Evolutionary conservation across 2,113 vertebrate species (phyloP).

Genomic region (Phycodurus eques): DNA sequence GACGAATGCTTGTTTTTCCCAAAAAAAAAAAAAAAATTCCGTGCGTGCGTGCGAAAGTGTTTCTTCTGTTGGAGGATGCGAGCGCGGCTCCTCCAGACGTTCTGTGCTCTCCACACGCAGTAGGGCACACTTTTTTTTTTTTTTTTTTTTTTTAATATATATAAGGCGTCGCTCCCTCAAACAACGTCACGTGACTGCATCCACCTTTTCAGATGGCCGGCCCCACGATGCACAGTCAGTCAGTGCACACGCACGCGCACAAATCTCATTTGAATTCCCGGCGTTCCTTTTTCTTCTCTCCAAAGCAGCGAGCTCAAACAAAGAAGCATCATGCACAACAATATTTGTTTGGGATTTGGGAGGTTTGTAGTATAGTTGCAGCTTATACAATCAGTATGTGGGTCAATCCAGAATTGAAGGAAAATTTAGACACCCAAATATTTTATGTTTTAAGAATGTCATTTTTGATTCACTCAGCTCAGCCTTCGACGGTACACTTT

Average conservation of each 20-base stretch:
- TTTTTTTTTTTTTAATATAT: not conserved
- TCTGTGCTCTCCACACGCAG: constrained; percentile 8
- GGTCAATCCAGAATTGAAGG: no score
- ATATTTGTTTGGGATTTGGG: not conserved
- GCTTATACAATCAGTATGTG: no score
- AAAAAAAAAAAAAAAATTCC: not conserved
- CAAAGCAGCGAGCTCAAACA: constrained; percentile 22
- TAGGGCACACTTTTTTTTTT: constrained; percentile 53
- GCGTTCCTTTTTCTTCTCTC: constrained; percentile 16
- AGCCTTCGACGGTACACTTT: no score
- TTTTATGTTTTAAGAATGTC: no score
- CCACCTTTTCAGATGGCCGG: constrained; percentile 15
- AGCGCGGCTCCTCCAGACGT: constrained; percentile 10
- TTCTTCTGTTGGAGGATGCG: not conserved
- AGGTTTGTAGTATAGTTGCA: not conserved
- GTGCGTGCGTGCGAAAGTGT: not conserved
- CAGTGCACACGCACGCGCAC: constrained; percentile 11
- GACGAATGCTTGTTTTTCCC: not conserved
- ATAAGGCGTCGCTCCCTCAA: constrained; percentile 62
- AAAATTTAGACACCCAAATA: no score
- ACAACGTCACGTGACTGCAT: constrained; percentile 63
- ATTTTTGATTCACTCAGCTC: no score
- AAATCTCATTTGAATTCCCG: constrained; percentile 33
- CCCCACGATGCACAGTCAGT: constrained; percentile 18
- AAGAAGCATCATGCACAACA: constrained; percentile 7